phyloP scores from a whole-genome alignment of 2,797 vertebrate species.

The Centropyge bicolor region DNA sequence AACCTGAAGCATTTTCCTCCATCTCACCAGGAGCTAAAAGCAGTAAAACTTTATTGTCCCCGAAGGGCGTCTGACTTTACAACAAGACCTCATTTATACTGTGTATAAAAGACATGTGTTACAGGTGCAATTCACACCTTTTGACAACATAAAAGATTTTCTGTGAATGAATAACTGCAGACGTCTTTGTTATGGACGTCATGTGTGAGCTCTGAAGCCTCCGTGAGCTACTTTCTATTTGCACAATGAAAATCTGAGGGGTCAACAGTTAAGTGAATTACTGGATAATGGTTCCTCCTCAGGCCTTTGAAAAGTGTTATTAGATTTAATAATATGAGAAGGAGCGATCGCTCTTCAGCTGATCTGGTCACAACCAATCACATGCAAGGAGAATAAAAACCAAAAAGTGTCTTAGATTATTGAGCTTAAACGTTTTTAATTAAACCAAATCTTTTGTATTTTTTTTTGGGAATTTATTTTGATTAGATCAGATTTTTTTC shows the following conservation, averaged over 20 bases:
- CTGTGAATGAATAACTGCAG: background rate
- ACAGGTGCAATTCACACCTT: constrained; percentile 1
- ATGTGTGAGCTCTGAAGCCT: background rate
- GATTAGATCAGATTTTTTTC: background rate
- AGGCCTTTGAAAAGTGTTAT: background rate
- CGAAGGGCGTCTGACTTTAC: background rate
- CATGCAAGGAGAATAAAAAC: background rate
- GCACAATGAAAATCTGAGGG: background rate
- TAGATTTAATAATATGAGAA: background rate
- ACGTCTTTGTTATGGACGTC: background rate
- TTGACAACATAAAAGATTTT: background rate
- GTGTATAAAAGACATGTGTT: background rate
- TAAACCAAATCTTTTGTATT: background rate
- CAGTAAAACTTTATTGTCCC: constrained; percentile 27
- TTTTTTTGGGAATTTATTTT: background rate
- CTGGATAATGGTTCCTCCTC: background rate
- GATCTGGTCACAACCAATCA: too few species aligned
- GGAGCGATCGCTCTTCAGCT: background rate
- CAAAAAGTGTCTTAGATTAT: background rate
- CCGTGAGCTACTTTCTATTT: background rate
- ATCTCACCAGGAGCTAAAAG: background rate
- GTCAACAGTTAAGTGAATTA: background rate
- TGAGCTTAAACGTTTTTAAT: background rate
- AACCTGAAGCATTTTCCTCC: background rate
- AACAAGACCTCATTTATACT: background rate